Conservation (phyloP, 2,888 invertebrate species). For the Hanleya hanleyi region DNA sequence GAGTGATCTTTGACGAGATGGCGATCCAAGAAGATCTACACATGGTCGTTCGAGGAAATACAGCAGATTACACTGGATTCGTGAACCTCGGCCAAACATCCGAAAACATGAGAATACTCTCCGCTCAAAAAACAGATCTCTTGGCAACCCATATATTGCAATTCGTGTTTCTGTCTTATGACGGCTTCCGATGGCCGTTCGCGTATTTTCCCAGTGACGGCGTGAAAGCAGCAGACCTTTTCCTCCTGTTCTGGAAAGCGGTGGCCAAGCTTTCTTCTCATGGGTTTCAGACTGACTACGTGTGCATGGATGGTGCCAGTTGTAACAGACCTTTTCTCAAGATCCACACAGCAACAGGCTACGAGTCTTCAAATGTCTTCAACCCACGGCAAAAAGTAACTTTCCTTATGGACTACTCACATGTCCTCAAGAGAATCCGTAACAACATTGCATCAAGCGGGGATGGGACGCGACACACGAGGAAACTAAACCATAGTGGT, state of each 20-base stretch:
- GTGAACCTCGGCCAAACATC: no score
- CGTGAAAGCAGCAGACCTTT: constrained; percentile 4
- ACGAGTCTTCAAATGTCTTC: not conserved
- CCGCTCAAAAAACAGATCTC: not conserved
- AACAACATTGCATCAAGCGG: no score
- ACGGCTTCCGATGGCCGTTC: constrained; percentile 19
- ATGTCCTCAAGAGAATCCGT: no score
- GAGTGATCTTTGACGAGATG: no score
- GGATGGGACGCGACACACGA: no score
- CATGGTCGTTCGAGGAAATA: no score
- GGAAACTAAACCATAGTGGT: no score
- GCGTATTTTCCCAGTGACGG: not conserved
- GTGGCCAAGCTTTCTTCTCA: not conserved
- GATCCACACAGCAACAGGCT: not conserved
- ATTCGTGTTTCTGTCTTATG: constrained; percentile 1
- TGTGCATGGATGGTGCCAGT: constrained; percentile 19
- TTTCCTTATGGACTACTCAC: no score
- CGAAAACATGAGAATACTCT: no score
- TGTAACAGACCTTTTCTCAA: constrained; percentile 12
- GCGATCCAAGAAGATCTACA: no score
- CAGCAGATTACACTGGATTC: no score
- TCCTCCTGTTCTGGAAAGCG: constrained; percentile 3
- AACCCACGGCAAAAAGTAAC: no score
- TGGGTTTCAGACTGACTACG: constrained; percentile 11
- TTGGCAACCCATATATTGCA: constrained; percentile 11